Conservation (phyloP, 2,888 invertebrate species). For the Epistrophe grossulariae region DNA sequence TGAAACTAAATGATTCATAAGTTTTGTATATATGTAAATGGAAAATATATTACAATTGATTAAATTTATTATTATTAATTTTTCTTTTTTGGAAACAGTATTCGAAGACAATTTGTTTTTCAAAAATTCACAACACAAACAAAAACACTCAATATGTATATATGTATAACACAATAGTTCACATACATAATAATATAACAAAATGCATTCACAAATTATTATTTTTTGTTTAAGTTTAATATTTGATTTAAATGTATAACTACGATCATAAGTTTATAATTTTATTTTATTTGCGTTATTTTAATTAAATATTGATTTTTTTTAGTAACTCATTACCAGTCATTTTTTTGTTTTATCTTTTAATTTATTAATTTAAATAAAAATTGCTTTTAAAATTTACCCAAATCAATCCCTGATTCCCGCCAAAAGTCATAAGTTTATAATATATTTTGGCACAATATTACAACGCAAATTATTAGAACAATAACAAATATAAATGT, state of each 20-base stretch:
- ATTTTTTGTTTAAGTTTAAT: not conserved
- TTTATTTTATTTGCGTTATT: conserved; percentile 46
- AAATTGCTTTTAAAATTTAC: not conserved
- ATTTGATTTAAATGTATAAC: conserved; percentile 30
- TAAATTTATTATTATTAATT: conserved; percentile 9
- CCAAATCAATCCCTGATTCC: conserved; percentile 61
- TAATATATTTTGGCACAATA: conserved; percentile 70
- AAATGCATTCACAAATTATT: conserved; percentile 46
- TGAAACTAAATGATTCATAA: conserved; percentile 41
- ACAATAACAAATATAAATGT: conserved; percentile 19
- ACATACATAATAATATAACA: conserved; percentile 42
- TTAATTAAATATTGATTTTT: conserved; percentile 36
- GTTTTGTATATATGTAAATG: conserved; percentile 34
- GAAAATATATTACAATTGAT: conserved; percentile 64
- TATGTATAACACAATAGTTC: conserved; percentile 45
- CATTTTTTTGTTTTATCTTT: conserved; percentile 55
- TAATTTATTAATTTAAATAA: conserved; percentile 12
- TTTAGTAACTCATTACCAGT: conserved; percentile 75
- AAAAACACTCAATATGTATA: conserved; percentile 49
- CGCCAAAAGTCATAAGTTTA: conserved; percentile 52
- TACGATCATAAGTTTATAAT: conserved; percentile 42
- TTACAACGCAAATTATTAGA: conserved; percentile 28
- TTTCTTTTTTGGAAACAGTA: conserved; percentile 22
- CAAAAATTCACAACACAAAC: conserved; percentile 60
- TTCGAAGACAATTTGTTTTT: conserved; percentile 48